Evolutionary conservation across 2,113 vertebrate genomes (phyloP).

Genomic region (Paramormyrops kingsleyae): DNA sequence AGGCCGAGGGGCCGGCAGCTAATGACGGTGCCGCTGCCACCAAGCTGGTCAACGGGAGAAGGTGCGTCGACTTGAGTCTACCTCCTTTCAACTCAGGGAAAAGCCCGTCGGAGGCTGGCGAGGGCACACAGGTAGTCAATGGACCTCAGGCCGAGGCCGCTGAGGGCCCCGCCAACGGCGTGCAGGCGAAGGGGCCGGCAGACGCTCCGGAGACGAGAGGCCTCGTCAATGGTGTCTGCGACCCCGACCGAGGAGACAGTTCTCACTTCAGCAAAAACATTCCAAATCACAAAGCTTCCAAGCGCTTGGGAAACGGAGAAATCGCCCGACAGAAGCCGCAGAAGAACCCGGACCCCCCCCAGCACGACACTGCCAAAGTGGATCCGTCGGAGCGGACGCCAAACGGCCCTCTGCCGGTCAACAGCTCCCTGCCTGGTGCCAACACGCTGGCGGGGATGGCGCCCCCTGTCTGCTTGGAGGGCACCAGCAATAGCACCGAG

Average conservation of each 20-base stretch:
- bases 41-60: conserved; percentile 95
- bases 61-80: conserved; percentile 93
- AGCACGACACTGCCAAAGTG: conserved; percentile 98
- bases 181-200: conserved; percentile 74
- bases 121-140: conserved; percentile 76
- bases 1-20: conserved; percentile 56
- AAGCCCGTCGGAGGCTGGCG: conserved; percentile 76
- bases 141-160: conserved; percentile 77
- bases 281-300: conserved; percentile 99
- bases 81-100: conserved; percentile 99
- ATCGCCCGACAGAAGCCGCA: conserved; percentile 75
- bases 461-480: conserved; percentile 65
- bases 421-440: conserved; percentile 63
- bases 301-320: conserved; percentile 96
- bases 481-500: conserved; percentile 71
- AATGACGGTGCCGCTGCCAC: conserved; percentile 42
- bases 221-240: conserved; percentile 94
- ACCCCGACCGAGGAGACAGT: conserved; percentile 86
- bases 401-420: conserved; percentile 83
- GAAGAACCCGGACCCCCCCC: conserved; percentile 70
- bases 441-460: conserved; percentile 64
- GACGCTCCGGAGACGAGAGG: conserved; percentile 72
- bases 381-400: conserved; percentile 86
- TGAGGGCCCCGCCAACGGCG: conserved; percentile 77
- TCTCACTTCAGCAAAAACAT: conserved; percentile 96